These are phyloP conservation scores for Phoxinus phoxinus DNA, from an alignment of 2,113 vertebrate genomes.

Conservation along the genomic window DNA sequence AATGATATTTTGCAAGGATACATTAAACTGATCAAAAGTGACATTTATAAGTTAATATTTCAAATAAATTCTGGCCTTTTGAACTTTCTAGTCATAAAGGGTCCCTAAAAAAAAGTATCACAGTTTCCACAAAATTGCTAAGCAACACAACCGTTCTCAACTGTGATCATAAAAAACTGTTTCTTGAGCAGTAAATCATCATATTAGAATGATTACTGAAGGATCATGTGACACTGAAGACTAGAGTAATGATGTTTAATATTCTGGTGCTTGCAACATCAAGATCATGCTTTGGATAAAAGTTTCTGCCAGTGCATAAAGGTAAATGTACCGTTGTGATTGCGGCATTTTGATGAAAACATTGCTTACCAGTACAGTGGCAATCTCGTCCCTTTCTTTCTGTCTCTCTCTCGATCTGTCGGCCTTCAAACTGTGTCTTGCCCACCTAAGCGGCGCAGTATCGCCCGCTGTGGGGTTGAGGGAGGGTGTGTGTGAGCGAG, in stretches of 20 bases:
- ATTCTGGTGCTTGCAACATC: not conserved
- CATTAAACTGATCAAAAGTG: not conserved
- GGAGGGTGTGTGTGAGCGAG: conserved; percentile 56
- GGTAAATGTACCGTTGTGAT: not conserved
- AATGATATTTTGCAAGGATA: not conserved
- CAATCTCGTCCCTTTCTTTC: conserved; percentile 26
- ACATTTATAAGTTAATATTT: not conserved
- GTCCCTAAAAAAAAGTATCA: not conserved
- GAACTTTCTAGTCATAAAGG: not conserved
- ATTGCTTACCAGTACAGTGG: not conserved
- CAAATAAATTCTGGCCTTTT: not conserved
- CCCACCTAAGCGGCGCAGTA: conserved; percentile 61
- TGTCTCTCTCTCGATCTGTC: not conserved
- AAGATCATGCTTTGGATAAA: not conserved
- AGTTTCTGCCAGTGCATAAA: not conserved
- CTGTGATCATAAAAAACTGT: not conserved
- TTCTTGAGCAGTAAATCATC: not conserved
- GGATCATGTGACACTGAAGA: too few relatives aligned
- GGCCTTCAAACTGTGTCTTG: conserved; percentile 45
- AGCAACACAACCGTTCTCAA: too few relatives aligned
- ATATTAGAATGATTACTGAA: too few relatives aligned
- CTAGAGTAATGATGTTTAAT: too few relatives aligned
- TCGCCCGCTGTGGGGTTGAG: conserved; percentile 1
- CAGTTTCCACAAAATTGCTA: too few relatives aligned
- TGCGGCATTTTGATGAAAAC: not conserved